Percentiles rank a stretch among this genome's conserved stretches.
Conservation (phyloP, 2,888 invertebrate species). For the Pristionchus fissidentatus region DNA sequence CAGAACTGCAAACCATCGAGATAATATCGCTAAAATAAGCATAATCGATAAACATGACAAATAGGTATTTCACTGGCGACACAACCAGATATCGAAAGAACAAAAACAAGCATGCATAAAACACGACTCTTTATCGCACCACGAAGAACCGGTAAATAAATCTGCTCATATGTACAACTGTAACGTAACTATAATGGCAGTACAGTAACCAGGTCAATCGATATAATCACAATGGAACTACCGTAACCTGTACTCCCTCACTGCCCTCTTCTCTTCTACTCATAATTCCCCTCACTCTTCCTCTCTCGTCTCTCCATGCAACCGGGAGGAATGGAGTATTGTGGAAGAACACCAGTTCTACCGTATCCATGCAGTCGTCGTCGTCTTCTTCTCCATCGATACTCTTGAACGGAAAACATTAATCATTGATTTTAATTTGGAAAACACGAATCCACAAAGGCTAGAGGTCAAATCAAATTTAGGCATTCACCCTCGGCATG, state of each 20-base stretch:
- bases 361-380: not conserved
- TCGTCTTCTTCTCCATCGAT: not conserved
- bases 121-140: not conserved
- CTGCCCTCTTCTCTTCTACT: not conserved
- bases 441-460: no score
- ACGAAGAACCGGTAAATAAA: not conserved
- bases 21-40: not conserved
- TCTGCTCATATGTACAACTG: not conserved
- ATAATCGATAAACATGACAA: not conserved
- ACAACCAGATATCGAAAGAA: not conserved
- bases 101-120: not conserved
- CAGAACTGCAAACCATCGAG: not conserved
- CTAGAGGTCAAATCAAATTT: no score
- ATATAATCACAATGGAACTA: not conserved
- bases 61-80: no score
- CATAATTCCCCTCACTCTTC: not conserved
- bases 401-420: not conserved
- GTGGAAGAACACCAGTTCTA: slow-evolving; percentile 69
- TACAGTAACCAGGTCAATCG: not conserved
- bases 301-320: slow-evolving; percentile 52
- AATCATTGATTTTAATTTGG: not conserved
- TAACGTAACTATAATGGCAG: not conserved
- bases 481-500: no score
- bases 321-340: slow-evolving; percentile 67
- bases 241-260: not conserved